Evolutionary conservation across 37 sponge, comb jelly and placozoan species (phyloP), one percentile per base, ranked within the genome.

Genomic region (Tethya wilhelma): DNA sequence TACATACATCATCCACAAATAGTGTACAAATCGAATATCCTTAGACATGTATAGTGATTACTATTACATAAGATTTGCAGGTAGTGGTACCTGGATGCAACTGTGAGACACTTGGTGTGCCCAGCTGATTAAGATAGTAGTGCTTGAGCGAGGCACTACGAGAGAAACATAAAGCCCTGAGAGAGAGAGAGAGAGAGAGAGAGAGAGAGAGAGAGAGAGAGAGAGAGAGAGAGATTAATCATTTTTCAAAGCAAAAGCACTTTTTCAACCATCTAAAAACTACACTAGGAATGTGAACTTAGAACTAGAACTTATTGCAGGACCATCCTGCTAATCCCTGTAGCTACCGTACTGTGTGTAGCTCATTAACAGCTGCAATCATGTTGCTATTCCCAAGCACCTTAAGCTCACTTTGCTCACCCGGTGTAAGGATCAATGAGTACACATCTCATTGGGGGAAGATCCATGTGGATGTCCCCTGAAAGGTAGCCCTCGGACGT

Each of bases 371-470:
- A n/a, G n/a, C n/a, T n/a, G n/a, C n/a, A 49, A 49, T 14, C 9
- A 49, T 49, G 9, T 19, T 9, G 14, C 53, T 49, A 14, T 49
- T 49, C 53, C 53, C 14, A 19, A 14, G 14, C 53, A 49, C 53
- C n/a, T n/a, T n/a, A n/a, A n/a, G n/a, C 63, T 25, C 63, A 25
- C 28, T 25, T 22, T 6, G 20, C 70, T 5, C 4, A 83, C 84
- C 84, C 84, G 46, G 66, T 74, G 75, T 83, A 83, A 26, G 84
- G 84, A 41, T 83, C 75, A 32, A 83, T 25, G 22, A 83, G 56
- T 8, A 83, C 75, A 34, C 40, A 29, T 74, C 75, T 83, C 84
- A 74, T 41, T 0, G 84, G 84, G 34, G 84, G 84, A 4, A 64
- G 8, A 53, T 83, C 84, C 84, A 83, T 74, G 42, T 63, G 67